phyloP scores from a whole-genome alignment of 2,113 vertebrate species.

The Mastomys coucha region DNA sequence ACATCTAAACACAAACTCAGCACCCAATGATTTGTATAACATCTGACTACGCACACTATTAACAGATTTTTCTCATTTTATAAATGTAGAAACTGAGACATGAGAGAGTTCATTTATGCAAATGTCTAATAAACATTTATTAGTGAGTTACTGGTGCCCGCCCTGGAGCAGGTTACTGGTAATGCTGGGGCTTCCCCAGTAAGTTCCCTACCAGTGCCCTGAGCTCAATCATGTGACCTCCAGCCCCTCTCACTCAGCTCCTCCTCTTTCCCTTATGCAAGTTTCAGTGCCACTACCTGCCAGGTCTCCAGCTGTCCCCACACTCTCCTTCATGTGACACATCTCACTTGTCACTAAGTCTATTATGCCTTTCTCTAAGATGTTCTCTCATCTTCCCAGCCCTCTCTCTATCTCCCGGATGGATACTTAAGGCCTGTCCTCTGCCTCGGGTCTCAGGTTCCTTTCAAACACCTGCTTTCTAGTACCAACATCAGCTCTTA shows the following conservation, averaged over 20 bases:
- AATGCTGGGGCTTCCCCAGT: background rate
- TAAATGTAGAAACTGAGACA: conserved; percentile 18
- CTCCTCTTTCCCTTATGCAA: background rate
- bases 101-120: background rate
- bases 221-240: background rate
- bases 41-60: fast-evolving
- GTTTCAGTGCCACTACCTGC: background rate
- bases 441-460: conserved; percentile 33
- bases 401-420: background rate
- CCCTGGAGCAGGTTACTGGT: background rate
- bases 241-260: background rate
- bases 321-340: background rate
- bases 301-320: background rate
- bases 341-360: background rate
- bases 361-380: background rate
- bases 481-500: conserved; percentile 41
- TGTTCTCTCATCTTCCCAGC: background rate
- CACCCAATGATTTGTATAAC: background rate
- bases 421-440: background rate
- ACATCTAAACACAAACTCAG: background rate
- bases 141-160: background rate
- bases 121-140: conserved; percentile 5
- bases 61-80: conserved; percentile 29
- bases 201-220: background rate
- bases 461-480: conserved; percentile 27